These are phyloP conservation scores for Drosophila fuyamai DNA, from an alignment of 1,140 invertebrate genomes.

Conservation along the genomic window DNA sequence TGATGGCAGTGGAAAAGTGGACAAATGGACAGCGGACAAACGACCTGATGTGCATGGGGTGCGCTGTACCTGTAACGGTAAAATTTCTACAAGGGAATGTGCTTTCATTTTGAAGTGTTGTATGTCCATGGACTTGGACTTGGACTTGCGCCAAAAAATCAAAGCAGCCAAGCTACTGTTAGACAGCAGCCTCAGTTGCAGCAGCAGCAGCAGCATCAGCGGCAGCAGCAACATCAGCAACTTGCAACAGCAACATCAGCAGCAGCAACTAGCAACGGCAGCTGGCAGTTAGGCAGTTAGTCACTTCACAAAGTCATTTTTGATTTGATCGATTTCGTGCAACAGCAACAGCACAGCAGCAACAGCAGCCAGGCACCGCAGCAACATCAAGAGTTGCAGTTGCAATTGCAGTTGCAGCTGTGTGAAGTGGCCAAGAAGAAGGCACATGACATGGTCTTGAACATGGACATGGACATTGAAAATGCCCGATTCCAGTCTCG, in stretches of 20 bases:
- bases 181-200: conserved; percentile 47
- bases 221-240: conserved; percentile 24
- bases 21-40: conserved; percentile 50
- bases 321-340: conserved; percentile 83
- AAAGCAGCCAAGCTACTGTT: conserved; percentile 67
- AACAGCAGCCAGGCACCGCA: conserved; percentile 10
- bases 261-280: conserved; percentile 63
- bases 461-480: conserved; percentile 73
- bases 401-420: conserved; percentile 52
- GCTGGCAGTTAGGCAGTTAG: conserved; percentile 80
- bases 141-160: conserved; percentile 55
- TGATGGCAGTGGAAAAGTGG: conserved; percentile 15
- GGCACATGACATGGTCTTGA: conserved; percentile 77
- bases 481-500: conserved; percentile 46
- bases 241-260: conserved; percentile 37
- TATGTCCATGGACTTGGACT: conserved; percentile 64
- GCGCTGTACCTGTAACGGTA: conserved; percentile 71
- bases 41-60: conserved; percentile 63
- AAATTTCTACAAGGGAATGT: conserved; percentile 83
- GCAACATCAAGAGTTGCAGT: conserved; percentile 28
- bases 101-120: conserved; percentile 83
- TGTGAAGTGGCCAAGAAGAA: conserved; percentile 68
- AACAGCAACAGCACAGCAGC: conserved; percentile 37
- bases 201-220: conserved; percentile 14
- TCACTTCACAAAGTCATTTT: conserved; percentile 83